phyloP scores from a whole-genome alignment of 1,140 invertebrate species.

The Drosophila eugracilis region DNA sequence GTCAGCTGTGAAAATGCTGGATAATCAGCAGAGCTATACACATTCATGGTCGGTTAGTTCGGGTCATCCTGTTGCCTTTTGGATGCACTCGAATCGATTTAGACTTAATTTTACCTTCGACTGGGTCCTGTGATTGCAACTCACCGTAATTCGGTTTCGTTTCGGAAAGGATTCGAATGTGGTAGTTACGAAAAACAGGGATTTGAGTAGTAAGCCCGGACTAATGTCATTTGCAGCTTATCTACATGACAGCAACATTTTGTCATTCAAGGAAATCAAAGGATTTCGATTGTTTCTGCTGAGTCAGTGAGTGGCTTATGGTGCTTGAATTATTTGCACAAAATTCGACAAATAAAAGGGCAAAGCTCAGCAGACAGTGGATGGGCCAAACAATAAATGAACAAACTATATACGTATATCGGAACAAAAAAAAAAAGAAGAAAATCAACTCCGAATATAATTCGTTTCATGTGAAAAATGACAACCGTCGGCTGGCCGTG shows the following conservation, averaged over 20 bases:
- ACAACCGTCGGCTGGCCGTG: conserved; percentile 63
- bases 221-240: conserved; percentile 70
- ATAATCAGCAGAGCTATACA: conserved; percentile 21
- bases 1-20: conserved; percentile 63
- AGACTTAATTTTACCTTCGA: conserved; percentile 49
- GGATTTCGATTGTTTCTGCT: conserved; percentile 57
- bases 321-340: conserved; percentile 61
- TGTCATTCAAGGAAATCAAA: conserved; percentile 52
- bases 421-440: conserved; percentile 1
- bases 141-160: background rate
- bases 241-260: conserved; percentile 69
- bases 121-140: conserved; percentile 17
- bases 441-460: too few relatives aligned
- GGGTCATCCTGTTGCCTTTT: conserved; percentile 4
- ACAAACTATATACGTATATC: conserved; percentile 11
- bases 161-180: conserved; percentile 15
- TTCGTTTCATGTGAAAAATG: conserved; percentile 66
- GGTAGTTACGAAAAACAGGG: conserved; percentile 26
- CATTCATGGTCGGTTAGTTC: conserved; percentile 2
- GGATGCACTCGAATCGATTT: conserved; percentile 28
- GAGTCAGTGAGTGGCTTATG: conserved; percentile 63
- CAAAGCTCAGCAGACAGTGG: conserved; percentile 9
- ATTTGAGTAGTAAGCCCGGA: conserved; percentile 26
- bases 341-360: conserved; percentile 34
- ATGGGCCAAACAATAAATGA: conserved; percentile 26